Percentiles rank a stretch among this genome's conserved stretches.
Conservation (phyloP, 2,888 invertebrate genomes). For the Pomacea canaliculata region DNA sequence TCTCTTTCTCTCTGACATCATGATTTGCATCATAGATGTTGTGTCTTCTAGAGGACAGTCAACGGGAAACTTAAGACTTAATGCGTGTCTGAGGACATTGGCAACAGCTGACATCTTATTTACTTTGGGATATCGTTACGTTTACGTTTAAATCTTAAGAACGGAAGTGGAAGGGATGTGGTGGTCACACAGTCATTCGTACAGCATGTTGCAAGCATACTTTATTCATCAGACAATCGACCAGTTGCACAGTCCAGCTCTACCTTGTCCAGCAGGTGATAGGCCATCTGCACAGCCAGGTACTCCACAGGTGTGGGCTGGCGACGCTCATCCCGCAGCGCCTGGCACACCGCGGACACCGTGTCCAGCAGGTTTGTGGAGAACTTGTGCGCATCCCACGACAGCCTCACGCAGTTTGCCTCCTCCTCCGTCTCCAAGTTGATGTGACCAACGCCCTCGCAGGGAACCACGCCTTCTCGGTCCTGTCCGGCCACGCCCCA, state of each 20-base stretch:
- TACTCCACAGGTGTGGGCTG: slow-evolving; percentile 40
- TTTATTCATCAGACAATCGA: no score
- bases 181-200: no score
- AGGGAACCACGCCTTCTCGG: slow-evolving; percentile 34
- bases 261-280: slow-evolving; percentile 17
- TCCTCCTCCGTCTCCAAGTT: slow-evolving; percentile 30
- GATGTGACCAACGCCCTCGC: slow-evolving; percentile 25
- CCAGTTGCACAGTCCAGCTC: not conserved
- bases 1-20: no score
- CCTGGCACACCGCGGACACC: slow-evolving; percentile 30
- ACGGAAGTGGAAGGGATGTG: no score
- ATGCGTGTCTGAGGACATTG: no score
- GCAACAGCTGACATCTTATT: no score
- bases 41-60: no score
- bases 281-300: slow-evolving; percentile 39
- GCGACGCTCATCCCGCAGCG: slow-evolving; percentile 33
- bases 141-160: no score
- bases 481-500: slow-evolving; percentile 34
- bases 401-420: slow-evolving; percentile 31
- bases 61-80: no score
- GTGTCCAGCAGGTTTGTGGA: slow-evolving; percentile 28
- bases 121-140: no score
- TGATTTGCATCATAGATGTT: no score
- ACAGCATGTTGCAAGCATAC: no score
- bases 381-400: slow-evolving; percentile 36